Evolutionary conservation across 2,113 vertebrate genomes (phyloP).

Genomic region (Turnix velox): DNA sequence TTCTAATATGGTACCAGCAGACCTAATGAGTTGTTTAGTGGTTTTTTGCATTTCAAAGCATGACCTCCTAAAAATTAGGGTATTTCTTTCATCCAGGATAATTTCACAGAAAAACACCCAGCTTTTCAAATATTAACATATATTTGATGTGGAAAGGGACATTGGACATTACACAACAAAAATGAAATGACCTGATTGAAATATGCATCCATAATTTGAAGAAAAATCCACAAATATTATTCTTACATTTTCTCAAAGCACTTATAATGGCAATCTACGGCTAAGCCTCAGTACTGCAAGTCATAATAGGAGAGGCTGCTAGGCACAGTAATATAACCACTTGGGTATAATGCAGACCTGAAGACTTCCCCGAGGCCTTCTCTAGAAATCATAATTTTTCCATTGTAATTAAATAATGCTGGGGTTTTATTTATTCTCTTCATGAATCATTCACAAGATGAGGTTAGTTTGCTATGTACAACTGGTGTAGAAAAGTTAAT

Average conservation of each 20-base stretch:
- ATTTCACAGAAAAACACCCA: background rate
- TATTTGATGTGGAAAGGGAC: conserved; percentile 9
- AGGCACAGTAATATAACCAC: background rate
- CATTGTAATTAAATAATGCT: background rate
- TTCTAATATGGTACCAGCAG: background rate
- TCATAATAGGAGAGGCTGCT: background rate
- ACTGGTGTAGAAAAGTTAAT: background rate
- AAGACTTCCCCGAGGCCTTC: background rate
- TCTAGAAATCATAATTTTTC: background rate
- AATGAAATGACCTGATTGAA: background rate
- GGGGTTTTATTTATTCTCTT: background rate
- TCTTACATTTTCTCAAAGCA: background rate
- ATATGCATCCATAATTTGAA: background rate
- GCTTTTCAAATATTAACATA: conserved; percentile 23
- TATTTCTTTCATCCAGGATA: background rate
- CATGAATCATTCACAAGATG: background rate
- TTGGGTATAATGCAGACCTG: background rate
- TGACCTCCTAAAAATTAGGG: conserved; percentile 9
- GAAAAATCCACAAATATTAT: background rate
- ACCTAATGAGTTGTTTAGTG: conserved; percentile 27
- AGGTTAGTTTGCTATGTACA: background rate
- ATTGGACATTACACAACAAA: background rate
- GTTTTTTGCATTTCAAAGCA: conserved; percentile 51
- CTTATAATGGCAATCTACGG: background rate
- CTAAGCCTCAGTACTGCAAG: background rate